Percentiles rank a stretch among this genome's conserved stretches.
phyloP scores from a whole-genome alignment of 2,113 vertebrate species.

The Rhagologus leucostigma region DNA sequence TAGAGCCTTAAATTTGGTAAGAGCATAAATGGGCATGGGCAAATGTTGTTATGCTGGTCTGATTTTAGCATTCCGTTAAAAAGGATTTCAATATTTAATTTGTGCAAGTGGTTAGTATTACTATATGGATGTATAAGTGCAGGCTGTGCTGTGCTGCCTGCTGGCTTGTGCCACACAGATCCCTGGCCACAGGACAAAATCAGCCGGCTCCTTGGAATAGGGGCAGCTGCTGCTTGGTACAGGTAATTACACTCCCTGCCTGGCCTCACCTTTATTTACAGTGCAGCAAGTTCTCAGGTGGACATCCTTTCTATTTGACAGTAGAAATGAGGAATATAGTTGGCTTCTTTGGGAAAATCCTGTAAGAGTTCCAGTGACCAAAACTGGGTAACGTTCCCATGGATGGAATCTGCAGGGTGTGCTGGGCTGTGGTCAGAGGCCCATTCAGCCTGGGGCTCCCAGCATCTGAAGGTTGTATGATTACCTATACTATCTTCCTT shows the following conservation, averaged over 20 bases:
- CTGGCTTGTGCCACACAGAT: background rate
- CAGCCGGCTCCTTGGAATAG: background rate
- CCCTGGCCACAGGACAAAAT: background rate
- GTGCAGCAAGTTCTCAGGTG: background rate
- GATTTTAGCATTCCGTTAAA: background rate
- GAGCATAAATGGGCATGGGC: background rate
- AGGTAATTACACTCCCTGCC: background rate
- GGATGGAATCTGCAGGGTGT: background rate
- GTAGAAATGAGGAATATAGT: background rate
- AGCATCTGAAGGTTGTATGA: background rate
- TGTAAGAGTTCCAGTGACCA: background rate
- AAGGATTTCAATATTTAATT: background rate
- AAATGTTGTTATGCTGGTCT: background rate
- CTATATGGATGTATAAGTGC: background rate
- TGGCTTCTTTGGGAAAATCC: background rate
- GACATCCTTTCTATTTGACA: background rate
- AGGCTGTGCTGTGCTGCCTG: background rate
- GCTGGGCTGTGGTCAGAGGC: background rate
- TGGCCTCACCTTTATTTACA: background rate
- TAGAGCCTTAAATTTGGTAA: background rate
- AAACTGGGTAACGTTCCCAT: background rate
- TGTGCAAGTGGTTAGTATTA: background rate
- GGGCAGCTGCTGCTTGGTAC: background rate
- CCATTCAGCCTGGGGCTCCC: rapidly evolving
- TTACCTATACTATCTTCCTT: background rate